Percentiles rank a stretch among this genome's conserved stretches.
Evolutionary conservation across 1,140 invertebrate genomes (phyloP).

Genomic region (Penaeus indicus): DNA sequence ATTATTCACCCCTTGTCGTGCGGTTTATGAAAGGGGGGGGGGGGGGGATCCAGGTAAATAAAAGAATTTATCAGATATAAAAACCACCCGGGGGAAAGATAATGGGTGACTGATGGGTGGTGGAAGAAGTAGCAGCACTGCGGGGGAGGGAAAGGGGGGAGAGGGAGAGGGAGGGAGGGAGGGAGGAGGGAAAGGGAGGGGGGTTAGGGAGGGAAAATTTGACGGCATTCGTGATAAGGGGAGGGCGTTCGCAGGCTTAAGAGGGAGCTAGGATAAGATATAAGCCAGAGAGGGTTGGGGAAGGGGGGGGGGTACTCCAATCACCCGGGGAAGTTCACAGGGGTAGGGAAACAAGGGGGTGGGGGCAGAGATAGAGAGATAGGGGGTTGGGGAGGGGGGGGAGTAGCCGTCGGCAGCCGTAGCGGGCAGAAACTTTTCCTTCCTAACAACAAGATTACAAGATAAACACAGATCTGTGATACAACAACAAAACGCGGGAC

Average conservation of each 20-base stretch:
- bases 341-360: background rate
- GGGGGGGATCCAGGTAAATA: too few relatives aligned
- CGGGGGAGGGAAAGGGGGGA: too few relatives aligned
- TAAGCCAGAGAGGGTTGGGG: too few relatives aligned
- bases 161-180: background rate
- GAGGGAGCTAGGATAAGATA: background rate
- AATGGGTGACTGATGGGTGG: too few relatives aligned
- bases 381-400: background rate
- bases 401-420: background rate
- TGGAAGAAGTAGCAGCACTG: too few relatives aligned
- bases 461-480: too few relatives aligned
- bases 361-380: slow-evolving; percentile 3
- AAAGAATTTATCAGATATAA: too few relatives aligned
- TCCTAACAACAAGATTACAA: background rate
- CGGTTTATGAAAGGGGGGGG: too few relatives aligned
- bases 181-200: background rate
- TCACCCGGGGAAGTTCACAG: background rate
- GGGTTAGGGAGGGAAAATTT: background rate
- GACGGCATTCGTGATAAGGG: background rate
- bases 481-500: background rate
- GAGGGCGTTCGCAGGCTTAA: background rate
- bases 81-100: too few relatives aligned
- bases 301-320: background rate
- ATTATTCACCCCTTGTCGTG: too few relatives aligned
- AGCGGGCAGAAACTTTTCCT: background rate